Percentiles rank a stretch among this genome's conserved stretches.
These are phyloP conservation scores for Leptopterna dolabrata DNA, from an alignment of 2,888 invertebrate species.

Conservation along the genomic window DNA sequence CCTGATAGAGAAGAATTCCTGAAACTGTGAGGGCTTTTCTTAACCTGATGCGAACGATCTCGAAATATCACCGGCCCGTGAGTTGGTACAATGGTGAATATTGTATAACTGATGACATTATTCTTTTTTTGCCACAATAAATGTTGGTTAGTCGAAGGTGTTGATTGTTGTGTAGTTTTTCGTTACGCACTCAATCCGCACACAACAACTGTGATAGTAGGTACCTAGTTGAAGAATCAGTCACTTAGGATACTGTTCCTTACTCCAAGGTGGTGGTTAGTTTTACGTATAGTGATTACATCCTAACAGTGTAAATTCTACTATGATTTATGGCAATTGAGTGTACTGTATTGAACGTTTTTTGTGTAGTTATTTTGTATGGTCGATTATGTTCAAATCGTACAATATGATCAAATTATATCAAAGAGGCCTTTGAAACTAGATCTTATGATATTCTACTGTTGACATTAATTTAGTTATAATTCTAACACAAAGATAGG, in stretches of 20 bases:
- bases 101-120: not conserved
- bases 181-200: not conserved
- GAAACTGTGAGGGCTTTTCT: too few relatives aligned
- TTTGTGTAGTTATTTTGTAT: not conserved
- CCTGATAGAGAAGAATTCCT: too few relatives aligned
- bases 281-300: not conserved
- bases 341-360: not conserved
- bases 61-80: not conserved
- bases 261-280: not conserved
- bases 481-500: not conserved
- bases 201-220: constrained; percentile 2
- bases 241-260: not conserved
- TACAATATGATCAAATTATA: not conserved
- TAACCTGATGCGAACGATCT: not conserved
- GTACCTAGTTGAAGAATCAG: not conserved
- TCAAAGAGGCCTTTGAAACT: not conserved
- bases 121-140: not conserved
- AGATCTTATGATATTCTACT: not conserved
- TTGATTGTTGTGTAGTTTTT: not conserved
- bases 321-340: not conserved
- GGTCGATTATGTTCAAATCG: not conserved
- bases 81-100: not conserved
- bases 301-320: not conserved
- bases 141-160: not conserved
- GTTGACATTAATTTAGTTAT: not conserved